Conservation (phyloP, 2,888 invertebrate genomes). For the Synanthedon vespiformis region DNA sequence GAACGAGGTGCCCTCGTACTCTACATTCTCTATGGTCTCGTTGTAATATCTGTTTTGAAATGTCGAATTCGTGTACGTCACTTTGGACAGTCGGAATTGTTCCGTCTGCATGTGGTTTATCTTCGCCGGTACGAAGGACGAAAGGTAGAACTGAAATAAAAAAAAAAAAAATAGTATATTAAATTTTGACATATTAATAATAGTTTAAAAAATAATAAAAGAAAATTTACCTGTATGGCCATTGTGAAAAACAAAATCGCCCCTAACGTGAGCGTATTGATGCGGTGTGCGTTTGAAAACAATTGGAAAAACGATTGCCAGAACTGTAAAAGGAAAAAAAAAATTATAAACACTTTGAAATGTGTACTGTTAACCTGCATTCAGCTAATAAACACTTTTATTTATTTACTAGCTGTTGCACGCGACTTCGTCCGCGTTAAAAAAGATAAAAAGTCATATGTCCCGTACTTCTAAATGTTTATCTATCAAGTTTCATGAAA, state of each 20-base stretch:
- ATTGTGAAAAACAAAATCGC: conserved; percentile 69
- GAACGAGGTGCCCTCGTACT: conserved; percentile 72
- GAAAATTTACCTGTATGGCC: conserved; percentile 46
- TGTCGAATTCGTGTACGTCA: conserved; percentile 32
- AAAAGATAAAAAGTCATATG: too few species aligned
- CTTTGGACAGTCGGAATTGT: conserved; percentile 33
- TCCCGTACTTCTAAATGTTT: too few species aligned
- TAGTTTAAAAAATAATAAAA: not conserved
- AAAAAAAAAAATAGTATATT: not conserved
- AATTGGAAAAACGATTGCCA: conserved; percentile 78
- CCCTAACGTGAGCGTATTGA: conserved; percentile 73
- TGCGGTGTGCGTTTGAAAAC: conserved; percentile 73
- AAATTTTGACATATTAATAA: too few species aligned
- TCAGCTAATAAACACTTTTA: too few species aligned
- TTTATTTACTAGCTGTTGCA: too few species aligned
- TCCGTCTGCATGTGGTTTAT: conserved; percentile 51
- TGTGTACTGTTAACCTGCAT: too few species aligned
- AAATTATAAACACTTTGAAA: too few species aligned
- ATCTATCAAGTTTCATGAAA: too few species aligned
- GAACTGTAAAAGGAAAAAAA: conserved; percentile 63
- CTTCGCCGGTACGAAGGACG: conserved; percentile 64
- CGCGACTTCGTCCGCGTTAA: too few species aligned
- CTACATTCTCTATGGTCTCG: conserved; percentile 71
- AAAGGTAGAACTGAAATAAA: conserved; percentile 56
- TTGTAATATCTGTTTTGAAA: conserved; percentile 64